A percentile compares a stretch with the other conserved stretches of the same genome.
These are phyloP conservation scores for Ecdyonurus torrentis DNA, from an alignment of 2,888 invertebrate species.

Conservation along the genomic window DNA sequence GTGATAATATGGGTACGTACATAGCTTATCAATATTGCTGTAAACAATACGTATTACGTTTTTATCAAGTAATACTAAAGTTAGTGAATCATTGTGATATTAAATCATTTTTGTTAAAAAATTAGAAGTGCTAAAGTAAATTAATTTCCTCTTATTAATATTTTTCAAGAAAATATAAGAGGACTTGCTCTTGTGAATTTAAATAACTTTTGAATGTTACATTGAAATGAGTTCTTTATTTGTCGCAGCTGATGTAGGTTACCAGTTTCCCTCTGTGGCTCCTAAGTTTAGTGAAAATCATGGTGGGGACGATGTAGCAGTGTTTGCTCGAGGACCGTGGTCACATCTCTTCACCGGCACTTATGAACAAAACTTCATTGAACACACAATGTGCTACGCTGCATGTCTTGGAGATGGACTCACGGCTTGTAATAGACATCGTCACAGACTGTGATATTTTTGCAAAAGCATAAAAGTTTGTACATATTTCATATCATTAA, in stretches of 20 bases:
- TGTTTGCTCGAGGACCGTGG: constrained; percentile 63
- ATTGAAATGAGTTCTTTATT: too few species aligned
- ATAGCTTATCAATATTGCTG: constrained; percentile 22
- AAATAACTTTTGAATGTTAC: too few species aligned
- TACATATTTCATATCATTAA: too few species aligned
- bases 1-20: constrained; percentile 23
- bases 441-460: neutral
- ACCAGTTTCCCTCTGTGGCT: constrained; percentile 35
- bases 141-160: too few species aligned
- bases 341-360: constrained; percentile 63
- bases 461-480: too few species aligned
- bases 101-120: too few species aligned
- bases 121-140: too few species aligned
- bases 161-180: too few species aligned
- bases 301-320: constrained; percentile 63
- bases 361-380: constrained; percentile 62
- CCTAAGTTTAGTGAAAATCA: constrained; percentile 49
- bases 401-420: neutral
- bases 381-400: constrained; percentile 57
- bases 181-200: too few species aligned
- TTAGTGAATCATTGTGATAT: too few species aligned
- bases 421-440: neutral
- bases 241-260: constrained; percentile 18
- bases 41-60: constrained; percentile 33
- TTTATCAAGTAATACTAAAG: too few species aligned